Evolutionary conservation across 2,797 vertebrate genomes (phyloP), one percentile per base, ranked within the genome.

Genomic region (Varecia variegata): DNA sequence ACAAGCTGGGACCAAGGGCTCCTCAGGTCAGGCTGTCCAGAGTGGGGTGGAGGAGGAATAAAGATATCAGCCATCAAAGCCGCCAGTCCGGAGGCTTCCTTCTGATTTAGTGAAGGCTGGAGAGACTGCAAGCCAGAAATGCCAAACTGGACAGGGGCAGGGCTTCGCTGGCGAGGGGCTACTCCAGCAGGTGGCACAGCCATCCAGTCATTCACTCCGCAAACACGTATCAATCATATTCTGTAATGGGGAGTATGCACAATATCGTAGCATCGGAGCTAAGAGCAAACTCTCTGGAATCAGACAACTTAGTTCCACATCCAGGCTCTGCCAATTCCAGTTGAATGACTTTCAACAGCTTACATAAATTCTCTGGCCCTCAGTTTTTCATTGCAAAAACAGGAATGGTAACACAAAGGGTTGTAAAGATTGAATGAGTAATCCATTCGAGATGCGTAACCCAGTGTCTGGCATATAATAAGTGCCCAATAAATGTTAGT

Each of bases 21-120:
- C 52, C 96, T 97, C 71, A 56, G 97, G 94, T 74, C 97, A 97
- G 60, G 58, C 70, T 94, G 32, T 56, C 70, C 74, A 65, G 70
- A 77, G 12, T 45, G 32, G 68, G 56, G 60, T 40, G 12, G 80
- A 27, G 32, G 56, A 86, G n/a, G 32, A 90, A 97, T 56, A 88
- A 89, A 96, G 96, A 88, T 82, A 83, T 80, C 96, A 94, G 40
- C 95, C 95, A 74, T 82, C 76, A 67, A 21, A n/a, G 87, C 73
- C 35, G 17, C 90, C 20, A 9, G 21, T 73, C 62, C 18, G 25
- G 79, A 47, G 81, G 68, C 40, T n/a, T 92, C 54, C 38, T 52
- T 54, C 68, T 90, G 70, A 85, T 91, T 96, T 70, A 45, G 0
- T 32, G 76, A 76, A 82, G 65, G 50, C 13, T 17, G 3, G 11